Conservation (phyloP, 2,113 vertebrate genomes). For the Tylochromis polylepis region DNA sequence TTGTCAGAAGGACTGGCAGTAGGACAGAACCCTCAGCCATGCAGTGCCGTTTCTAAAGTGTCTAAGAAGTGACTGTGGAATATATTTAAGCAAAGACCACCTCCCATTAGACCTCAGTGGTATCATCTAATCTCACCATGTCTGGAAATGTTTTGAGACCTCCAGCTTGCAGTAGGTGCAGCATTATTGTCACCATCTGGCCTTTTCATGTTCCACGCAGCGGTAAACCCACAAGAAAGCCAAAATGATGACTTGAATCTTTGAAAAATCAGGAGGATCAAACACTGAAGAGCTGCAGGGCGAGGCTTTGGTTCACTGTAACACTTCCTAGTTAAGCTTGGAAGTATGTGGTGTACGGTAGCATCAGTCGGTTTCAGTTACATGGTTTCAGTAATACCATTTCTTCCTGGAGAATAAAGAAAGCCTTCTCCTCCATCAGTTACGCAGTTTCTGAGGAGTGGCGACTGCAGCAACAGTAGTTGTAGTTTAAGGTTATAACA, state of each 20-base stretch:
- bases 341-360: background rate
- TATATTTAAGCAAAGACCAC: background rate
- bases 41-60: background rate
- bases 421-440: background rate
- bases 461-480: background rate
- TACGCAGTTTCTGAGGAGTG: background rate
- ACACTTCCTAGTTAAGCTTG: background rate
- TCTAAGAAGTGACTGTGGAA: background rate
- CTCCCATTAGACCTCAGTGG: background rate
- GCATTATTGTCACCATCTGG: background rate
- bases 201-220: background rate
- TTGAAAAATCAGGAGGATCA: background rate
- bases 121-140: background rate
- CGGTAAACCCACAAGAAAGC: background rate
- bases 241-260: background rate
- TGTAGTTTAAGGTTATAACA: background rate
- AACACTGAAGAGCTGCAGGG: background rate
- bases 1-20: background rate
- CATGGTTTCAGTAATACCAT: background rate
- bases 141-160: background rate
- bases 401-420: background rate
- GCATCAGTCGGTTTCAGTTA: background rate
- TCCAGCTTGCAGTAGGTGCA: background rate
- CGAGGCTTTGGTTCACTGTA: background rate
- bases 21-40: background rate